Conservation (phyloP, 2,113 vertebrate species). For the Pteronura brasiliensis region DNA sequence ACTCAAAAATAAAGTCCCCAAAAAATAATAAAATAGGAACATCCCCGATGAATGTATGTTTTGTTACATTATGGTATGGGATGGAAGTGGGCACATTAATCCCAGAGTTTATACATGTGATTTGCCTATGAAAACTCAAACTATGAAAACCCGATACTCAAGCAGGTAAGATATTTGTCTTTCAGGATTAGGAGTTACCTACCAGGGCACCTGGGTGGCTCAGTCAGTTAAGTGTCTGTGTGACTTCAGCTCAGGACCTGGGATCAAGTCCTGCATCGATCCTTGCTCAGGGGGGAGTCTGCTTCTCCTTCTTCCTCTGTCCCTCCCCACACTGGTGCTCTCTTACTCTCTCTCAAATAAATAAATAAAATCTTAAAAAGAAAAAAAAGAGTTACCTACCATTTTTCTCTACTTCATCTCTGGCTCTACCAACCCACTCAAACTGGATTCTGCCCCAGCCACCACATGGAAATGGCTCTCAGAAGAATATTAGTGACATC, state of each 20-base stretch:
- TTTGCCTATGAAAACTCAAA: not conserved
- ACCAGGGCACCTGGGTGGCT: not conserved
- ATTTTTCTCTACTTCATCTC: too few species aligned
- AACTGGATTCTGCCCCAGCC: too few species aligned
- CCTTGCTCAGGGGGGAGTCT: not conserved
- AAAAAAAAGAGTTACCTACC: too few species aligned
- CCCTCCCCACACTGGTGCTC: too few species aligned
- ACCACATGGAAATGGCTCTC: too few species aligned
- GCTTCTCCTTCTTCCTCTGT: not conserved
- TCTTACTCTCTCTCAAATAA: not conserved
- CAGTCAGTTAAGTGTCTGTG: not conserved
- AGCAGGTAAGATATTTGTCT: not conserved
- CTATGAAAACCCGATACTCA: not conserved
- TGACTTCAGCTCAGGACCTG: not conserved
- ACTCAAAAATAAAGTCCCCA: not conserved
- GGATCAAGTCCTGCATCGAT: not conserved
- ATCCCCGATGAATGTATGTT: not conserved
- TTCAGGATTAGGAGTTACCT: not conserved
- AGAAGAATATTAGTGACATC: too few species aligned
- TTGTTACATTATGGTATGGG: not conserved
- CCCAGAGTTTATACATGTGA: not conserved
- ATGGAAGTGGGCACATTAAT: not conserved
- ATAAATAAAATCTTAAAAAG: not conserved
- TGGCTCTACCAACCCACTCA: too few species aligned
- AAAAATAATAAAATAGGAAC: not conserved